Evolutionary conservation across 2,888 invertebrate genomes (phyloP), one percentile per base, ranked within the genome.

Genomic region (Catonia carolina): DNA sequence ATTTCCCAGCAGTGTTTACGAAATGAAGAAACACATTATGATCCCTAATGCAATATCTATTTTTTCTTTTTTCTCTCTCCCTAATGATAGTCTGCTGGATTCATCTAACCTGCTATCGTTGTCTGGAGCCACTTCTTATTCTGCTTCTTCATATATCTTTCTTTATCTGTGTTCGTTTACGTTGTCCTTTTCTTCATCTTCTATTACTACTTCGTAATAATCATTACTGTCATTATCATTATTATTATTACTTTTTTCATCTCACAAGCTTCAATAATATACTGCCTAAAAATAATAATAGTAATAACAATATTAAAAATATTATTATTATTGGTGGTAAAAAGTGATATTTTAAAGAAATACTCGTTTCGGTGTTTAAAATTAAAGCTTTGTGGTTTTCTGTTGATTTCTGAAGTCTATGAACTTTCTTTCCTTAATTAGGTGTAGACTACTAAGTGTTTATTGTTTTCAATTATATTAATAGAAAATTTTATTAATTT

Each of bases 1-100:
- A 14, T 6, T 45, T 23, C 27, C 22, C n/a, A 45, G 45, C 45
- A 22, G 45, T 45, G 45, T 45, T 45, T 45, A 45, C 22, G 45
- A 45, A 45, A 45, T 45, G 45, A 45, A 45, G 45, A 45, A 45
- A 45, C 45, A 45, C 45, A 45, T 45, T 45, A 45, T 27, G 45
- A 45, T 45, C 23, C 45, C 45, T 45, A 45, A 45, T 45, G 45
- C 45, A 45, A 45, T 45, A 14, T 27, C 45, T 45, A 14, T 23
- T 45, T 27, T 45, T 14, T 22, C 45, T 23, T 17, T 45, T 45
- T 41, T 12, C 41, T 23, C 45, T 45, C 23, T 23, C 22, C 45
- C 2, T 45, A 45, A 45, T 45, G 27, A 45, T 22, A 22, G 23
- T 45, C 45, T 20, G 8, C 27, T 4, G 27, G 27, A 27, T 27